These are phyloP conservation scores for Girardinichthys multiradiatus DNA, from an alignment of 2,113 vertebrate species.

Conservation along the genomic window DNA sequence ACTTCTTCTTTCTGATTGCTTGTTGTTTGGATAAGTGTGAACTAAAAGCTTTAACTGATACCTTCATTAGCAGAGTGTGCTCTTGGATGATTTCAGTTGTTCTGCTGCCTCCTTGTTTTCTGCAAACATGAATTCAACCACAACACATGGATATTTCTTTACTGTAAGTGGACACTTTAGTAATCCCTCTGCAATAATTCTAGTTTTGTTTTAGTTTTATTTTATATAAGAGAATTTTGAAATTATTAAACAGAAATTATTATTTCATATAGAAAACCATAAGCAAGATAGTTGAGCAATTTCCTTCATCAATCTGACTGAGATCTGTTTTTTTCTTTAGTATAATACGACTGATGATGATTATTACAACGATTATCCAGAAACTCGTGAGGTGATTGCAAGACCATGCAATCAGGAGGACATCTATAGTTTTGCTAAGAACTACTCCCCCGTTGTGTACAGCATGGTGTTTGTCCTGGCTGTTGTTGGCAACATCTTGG, in stretches of 20 bases:
- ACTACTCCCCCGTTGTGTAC: slow-evolving; percentile 72
- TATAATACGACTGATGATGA: slow-evolving; percentile 1
- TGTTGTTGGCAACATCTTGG: slow-evolving; percentile 84
- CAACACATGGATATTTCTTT: slow-evolving; percentile 22
- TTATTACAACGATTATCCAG: background rate
- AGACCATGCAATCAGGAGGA: slow-evolving; percentile 57
- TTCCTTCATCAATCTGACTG: background rate
- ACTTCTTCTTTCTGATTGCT: slow-evolving; percentile 70
- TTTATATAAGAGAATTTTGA: background rate
- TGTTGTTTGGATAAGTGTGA: slow-evolving; percentile 2
- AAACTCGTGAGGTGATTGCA: fast-evolving
- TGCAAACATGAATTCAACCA: slow-evolving; percentile 44
- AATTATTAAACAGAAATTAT: background rate
- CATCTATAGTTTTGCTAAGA: slow-evolving; percentile 58
- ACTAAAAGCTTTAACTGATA: background rate
- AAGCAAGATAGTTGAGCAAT: background rate
- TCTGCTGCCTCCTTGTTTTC: slow-evolving; percentile 13
- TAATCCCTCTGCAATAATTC: background rate
- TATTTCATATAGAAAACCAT: background rate
- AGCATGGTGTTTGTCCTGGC: slow-evolving; percentile 76
- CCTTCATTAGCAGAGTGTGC: slow-evolving; percentile 16
- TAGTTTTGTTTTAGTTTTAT: background rate
- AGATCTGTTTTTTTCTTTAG: slow-evolving; percentile 3
- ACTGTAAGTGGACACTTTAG: slow-evolving; percentile 49
- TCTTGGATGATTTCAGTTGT: slow-evolving; percentile 37